Evolutionary conservation across 2,888 invertebrate genomes (phyloP), one percentile per base, ranked within the genome.

Genomic region (Leptopilina drosophilae): DNA sequence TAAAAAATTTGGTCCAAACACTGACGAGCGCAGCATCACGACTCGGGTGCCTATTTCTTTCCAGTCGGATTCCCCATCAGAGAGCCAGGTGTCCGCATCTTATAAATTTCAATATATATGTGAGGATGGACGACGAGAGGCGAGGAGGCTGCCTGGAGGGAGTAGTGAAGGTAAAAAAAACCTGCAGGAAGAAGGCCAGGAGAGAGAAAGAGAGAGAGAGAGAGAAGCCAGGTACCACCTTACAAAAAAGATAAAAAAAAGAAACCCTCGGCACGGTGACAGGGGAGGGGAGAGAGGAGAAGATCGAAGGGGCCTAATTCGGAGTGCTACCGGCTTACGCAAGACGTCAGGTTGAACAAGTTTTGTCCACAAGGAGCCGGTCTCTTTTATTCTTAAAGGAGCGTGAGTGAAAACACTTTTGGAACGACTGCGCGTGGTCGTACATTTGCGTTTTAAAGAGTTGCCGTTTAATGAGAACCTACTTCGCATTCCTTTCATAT

Each of bases 241-340:
- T 26, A 82, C 64, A 67, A 79, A 26, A 79, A 76, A 78, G 78
- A 79, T 78, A 20, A 20, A 20, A 81, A 83, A 81, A 82, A 79
- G 82, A 78, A 42, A 77, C 69, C 26, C 77, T 11, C 49, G 53
- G 80, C 66, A 56, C 66, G 66, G 73, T 53, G 79, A 79, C 77
- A 82, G 66, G 82, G 79, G 42, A 42, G 42, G 8, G 42, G 8
- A 42, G 42, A 0, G 42, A 78, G 82, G 84, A 20, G 20, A 20
- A 20, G 20, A 20, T 20, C 20, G 20, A 83, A 83, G 84, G 85
- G 86, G 86, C 86, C 87, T 88, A 89, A 88, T 88, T 88, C 88
- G 83, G 84, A 88, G 86, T 86, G 89, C 89, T 89, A 89, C 89
- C 86, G 88, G 87, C 88, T 89, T 89, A 89, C 89, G 89, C 89